Evolutionary conservation across 2,888 invertebrate genomes (phyloP).

Genomic region (Lasioglossum pauxillum): DNA sequence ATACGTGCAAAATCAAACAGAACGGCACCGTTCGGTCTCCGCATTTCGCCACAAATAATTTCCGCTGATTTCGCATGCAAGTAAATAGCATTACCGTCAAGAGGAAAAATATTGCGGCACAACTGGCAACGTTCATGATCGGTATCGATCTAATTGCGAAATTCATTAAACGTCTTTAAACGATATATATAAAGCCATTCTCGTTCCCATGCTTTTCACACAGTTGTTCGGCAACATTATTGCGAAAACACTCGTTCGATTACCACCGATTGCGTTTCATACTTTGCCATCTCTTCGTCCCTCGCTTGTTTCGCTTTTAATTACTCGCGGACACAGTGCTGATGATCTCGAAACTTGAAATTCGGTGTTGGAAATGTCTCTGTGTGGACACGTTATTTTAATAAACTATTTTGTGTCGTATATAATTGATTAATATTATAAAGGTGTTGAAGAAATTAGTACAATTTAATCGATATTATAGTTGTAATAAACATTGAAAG

Average conservation of each 20-base stretch:
- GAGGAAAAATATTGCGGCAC: conserved; percentile 41
- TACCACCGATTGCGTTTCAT: not conserved
- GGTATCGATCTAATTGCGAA: conserved; percentile 19
- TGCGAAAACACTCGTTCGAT: not conserved
- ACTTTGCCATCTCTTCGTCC: not conserved
- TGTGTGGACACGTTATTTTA: no score
- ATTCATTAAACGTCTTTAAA: conserved; percentile 7
- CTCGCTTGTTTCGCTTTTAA: no score
- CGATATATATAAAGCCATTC: not conserved
- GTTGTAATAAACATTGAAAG: no score
- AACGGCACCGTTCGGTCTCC: conserved; percentile 19
- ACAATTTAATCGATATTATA: no score
- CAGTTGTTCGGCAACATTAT: not conserved
- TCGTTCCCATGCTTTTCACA: not conserved
- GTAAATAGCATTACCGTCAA: conserved; percentile 46
- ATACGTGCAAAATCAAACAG: conserved; percentile 48
- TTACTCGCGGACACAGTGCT: no score
- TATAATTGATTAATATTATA: no score
- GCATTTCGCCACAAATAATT: conserved; percentile 45
- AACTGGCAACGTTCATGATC: conserved; percentile 32
- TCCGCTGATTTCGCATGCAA: conserved; percentile 22
- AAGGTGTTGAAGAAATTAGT: no score
- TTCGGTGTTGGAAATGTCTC: no score
- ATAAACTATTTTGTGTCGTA: no score
- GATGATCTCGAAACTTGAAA: no score